Evolutionary conservation across 2,797 vertebrate species (phyloP), one percentile per base, ranked within the genome.

Genomic region (Coreius guichenoti): DNA sequence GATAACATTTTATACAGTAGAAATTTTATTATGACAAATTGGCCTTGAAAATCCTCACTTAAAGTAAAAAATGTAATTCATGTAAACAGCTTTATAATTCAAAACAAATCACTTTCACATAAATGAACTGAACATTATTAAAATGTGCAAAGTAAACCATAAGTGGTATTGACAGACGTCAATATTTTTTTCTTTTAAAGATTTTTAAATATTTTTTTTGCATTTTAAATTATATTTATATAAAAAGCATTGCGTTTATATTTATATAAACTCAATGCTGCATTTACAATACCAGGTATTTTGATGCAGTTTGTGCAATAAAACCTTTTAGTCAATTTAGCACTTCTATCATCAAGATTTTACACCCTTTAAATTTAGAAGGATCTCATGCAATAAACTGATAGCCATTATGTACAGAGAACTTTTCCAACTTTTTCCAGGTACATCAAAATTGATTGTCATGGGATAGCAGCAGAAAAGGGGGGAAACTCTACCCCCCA

Each of bases 391-490:
- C 19, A 45, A 31, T n/a, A 47, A 47, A 2, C 11, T 23, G 17
- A 51, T 68, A 31, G 2, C 39, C 39, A 47, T 47, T 19, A 58
- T n/a, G 9, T 7, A 31, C 8, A 75, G 56, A 75, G 8, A 82
- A 75, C 36, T 61, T 73, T 47, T 56, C 51, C 8, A 72, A 70
- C 36, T 73, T 63, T 36, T 75, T 74, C 14, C 16, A 75, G 14
- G 43, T 14, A 31, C 31, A 19, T 75, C 67, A 51, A 75, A 75
- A 83, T 82, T 19, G 11, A 61, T 83, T 67, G 31, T 39, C 58
- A 51, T n/a, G 81, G 58, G 36, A 56, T 23, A 69, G 45, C 33
- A 29, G 49, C 43, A 23, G 33, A 56, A 69, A 54, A 82, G n/a
- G 19, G 39, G 81, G 8, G 33, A 77, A 84, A 69, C 26, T 67